Conservation (phyloP, 2,113 vertebrate species). For the Romanogobio albipinnatus region DNA sequence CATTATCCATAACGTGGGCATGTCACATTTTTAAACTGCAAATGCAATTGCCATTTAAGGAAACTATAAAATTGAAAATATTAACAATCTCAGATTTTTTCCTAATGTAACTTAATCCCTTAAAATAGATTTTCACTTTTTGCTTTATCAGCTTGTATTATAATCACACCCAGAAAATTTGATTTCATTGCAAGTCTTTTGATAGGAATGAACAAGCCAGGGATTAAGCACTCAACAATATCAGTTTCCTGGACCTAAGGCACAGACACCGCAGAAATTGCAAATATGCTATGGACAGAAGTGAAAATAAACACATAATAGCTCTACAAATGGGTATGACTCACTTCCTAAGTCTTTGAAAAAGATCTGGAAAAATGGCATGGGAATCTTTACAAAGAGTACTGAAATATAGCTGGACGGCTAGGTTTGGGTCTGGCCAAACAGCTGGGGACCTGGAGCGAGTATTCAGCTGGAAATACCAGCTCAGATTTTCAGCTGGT, state of each 20-base stretch:
- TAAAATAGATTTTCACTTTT: conserved; percentile 47
- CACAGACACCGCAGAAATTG: conserved; percentile 53
- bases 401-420: conserved; percentile 52
- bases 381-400: conserved; percentile 59
- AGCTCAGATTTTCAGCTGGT: conserved; percentile 63
- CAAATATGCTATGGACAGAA: conserved; percentile 47
- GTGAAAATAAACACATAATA: conserved; percentile 63
- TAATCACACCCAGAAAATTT: conserved; percentile 37
- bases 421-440: conserved; percentile 57
- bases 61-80: background rate
- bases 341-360: conserved; percentile 58
- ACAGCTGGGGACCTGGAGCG: conserved; percentile 74
- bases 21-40: background rate
- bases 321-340: conserved; percentile 53
- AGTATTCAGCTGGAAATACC: conserved; percentile 74
- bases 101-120: conserved; percentile 28
- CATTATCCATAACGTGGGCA: background rate
- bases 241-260: conserved; percentile 48
- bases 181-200: conserved; percentile 28
- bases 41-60: conserved; percentile 7
- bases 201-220: conserved; percentile 39
- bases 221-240: conserved; percentile 40
- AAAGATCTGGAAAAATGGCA: conserved; percentile 49
- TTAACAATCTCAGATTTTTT: conserved; percentile 24
- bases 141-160: conserved; percentile 42